Base-by-base conservation (phyloP, 2,113 vertebrate species). In the Chascanopsetta lugubris region DNA sequence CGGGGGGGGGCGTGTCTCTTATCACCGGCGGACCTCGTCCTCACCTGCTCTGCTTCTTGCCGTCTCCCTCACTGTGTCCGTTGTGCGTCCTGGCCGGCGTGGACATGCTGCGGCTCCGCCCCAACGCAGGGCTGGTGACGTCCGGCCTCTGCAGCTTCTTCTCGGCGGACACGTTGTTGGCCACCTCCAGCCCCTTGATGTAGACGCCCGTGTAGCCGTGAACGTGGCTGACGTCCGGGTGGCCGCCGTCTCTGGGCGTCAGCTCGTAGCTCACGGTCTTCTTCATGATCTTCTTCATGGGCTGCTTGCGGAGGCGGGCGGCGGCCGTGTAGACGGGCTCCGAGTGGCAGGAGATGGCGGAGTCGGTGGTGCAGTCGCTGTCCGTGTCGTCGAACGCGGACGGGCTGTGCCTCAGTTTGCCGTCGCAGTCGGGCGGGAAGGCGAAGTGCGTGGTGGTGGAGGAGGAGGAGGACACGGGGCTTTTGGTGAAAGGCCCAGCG, bases 241-340 rank as follows among this genome's bases (percentile, higher is more conserved):
- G 90, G 5, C 70, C 29, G 11, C 49, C 29, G 25, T 83, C 86
- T 29, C 83, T 80, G 0, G 68, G 56, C 4, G 69, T 72, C 24
- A 89, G 53, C 68, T 94, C 92, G 0, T 85, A 93, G 76, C 90
- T 92, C 79, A 90, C 72, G 0, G 90, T 93, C 82, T 93, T 94
- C 89, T 93, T 94, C 93, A 93, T 94, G 34, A 93, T 92, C 71
- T 94, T 94, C 73, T 94, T 95, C 72, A 93, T 83, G 0, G 93
- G 93, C 20, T 93, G 93, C 55, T 92, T 94, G 67, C 90, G 92
- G 25, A 90, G 90, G n/a, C 79, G 85, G 0, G 83, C 24, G 1
- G 75, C 54, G 0, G 81, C 86, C 0, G 89, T 85, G 82, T 83
- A 88, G 50, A 85, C 61, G 0, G 92, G 93, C 82, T 94, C 92